Conservation (phyloP, 1,140 invertebrate species). For the Drosophila busckii region DNA sequence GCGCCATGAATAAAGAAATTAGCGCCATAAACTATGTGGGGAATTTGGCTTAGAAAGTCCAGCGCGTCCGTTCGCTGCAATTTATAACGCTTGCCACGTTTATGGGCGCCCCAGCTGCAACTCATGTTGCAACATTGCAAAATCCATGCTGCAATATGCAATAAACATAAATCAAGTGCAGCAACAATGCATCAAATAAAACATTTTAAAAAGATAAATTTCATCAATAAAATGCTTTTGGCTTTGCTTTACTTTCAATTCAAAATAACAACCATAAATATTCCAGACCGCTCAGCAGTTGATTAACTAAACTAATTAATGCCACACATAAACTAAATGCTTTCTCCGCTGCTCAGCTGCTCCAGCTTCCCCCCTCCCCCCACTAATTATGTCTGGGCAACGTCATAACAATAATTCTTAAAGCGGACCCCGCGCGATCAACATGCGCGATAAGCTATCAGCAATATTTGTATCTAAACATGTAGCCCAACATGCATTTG, state of each 20-base stretch:
- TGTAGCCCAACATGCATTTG: constrained; percentile 24
- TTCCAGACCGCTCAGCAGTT: too few relatives aligned
- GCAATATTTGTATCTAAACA: constrained; percentile 22
- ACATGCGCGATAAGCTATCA: constrained; percentile 68
- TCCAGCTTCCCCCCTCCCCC: background rate
- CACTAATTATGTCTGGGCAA: constrained; percentile 45
- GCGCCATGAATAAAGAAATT: constrained; percentile 70
- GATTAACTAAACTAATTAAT: too few relatives aligned
- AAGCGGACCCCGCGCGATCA: constrained; percentile 38
- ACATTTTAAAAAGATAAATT: background rate
- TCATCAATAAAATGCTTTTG: too few relatives aligned
- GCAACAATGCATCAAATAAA: background rate
- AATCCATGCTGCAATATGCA: constrained; percentile 35
- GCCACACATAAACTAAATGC: too few relatives aligned
- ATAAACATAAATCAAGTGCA: constrained; percentile 27
- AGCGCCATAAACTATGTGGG: constrained; percentile 40
- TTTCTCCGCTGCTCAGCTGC: constrained; percentile 37
- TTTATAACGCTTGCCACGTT: constrained; percentile 32
- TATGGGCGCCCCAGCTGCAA: too few relatives aligned
- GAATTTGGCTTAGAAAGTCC: constrained; percentile 36
- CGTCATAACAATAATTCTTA: constrained; percentile 48
- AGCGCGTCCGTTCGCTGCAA: background rate
- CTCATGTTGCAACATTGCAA: constrained; percentile 17
- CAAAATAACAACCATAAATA: too few relatives aligned
- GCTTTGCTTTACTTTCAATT: too few relatives aligned